These are phyloP conservation scores for Elephantulus edwardii DNA, from an alignment of 2,113 vertebrate species.

Conservation along the genomic window DNA sequence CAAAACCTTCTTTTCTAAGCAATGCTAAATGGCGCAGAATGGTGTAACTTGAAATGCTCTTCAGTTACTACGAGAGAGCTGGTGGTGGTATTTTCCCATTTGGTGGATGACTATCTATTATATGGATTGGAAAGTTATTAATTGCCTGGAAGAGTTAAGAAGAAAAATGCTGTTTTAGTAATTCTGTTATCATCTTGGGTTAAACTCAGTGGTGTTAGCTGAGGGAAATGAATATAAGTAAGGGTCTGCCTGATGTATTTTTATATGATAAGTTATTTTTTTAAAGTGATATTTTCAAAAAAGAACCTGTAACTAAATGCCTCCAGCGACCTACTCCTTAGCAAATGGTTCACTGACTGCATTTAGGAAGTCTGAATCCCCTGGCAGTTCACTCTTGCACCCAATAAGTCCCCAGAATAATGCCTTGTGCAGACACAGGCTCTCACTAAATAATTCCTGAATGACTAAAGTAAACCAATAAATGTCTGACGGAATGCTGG, in stretches of 20 bases:
- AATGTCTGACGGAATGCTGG: background rate
- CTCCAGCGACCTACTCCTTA: conserved; percentile 17
- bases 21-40: conserved; percentile 14
- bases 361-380: background rate
- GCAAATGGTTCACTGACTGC: background rate
- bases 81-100: background rate
- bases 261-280: conserved; percentile 11
- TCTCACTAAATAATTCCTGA: background rate
- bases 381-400: background rate
- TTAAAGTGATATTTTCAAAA: conserved; percentile 27
- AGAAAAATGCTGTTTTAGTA: conserved; percentile 35
- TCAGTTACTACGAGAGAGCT: background rate
- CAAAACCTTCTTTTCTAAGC: conserved; percentile 28
- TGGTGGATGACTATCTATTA: conserved; percentile 24
- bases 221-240: conserved; percentile 30
- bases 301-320: background rate
- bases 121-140: conserved; percentile 31
- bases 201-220: conserved; percentile 32
- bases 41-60: conserved; percentile 13
- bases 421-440: background rate
- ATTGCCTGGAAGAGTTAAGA: conserved; percentile 47
- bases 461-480: background rate
- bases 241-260: background rate
- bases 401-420: background rate
- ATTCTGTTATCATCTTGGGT: conserved; percentile 28